A percentile compares a stretch with the other conserved stretches of the same genome.
These are phyloP conservation scores for Lordiphosa fenestrarum DNA, from an alignment of 2,888 invertebrate genomes.

Conservation along the genomic window DNA sequence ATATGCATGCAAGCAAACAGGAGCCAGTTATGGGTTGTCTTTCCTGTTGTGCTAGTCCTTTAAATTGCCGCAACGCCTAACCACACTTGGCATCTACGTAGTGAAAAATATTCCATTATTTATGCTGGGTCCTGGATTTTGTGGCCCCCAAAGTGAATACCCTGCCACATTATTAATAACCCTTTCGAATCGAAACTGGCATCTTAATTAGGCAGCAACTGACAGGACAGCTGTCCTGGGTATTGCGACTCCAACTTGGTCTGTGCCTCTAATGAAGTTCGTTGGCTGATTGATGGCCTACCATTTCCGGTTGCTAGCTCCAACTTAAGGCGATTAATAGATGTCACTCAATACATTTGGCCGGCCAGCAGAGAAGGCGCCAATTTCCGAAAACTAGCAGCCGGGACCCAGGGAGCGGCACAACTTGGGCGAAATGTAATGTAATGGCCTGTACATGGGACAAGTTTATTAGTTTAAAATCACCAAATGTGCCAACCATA, in stretches of 20 bases:
- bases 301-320: slow-evolving; percentile 48
- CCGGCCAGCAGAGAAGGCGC: slow-evolving; percentile 23
- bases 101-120: background rate
- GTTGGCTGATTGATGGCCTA: slow-evolving; percentile 58
- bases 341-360: slow-evolving; percentile 59
- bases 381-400: slow-evolving; percentile 62
- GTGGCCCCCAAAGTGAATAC: too few relatives aligned
- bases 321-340: slow-evolving; percentile 54
- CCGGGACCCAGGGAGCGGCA: slow-evolving; percentile 6
- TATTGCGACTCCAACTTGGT: slow-evolving; percentile 22
- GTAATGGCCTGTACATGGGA: slow-evolving; percentile 52
- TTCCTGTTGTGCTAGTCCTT: slow-evolving; percentile 17
- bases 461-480: slow-evolving; percentile 70
- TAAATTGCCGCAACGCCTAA: slow-evolving; percentile 53
- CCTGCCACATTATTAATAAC: slow-evolving; percentile 52
- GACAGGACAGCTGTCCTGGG: slow-evolving; percentile 46
- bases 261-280: slow-evolving; percentile 63
- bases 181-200: slow-evolving; percentile 45
- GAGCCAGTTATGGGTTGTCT: background rate
- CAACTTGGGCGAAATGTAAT: slow-evolving; percentile 40
- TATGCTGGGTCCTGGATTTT: background rate
- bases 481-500: slow-evolving; percentile 13
- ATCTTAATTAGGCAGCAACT: slow-evolving; percentile 55
- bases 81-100: slow-evolving; percentile 31
- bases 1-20: slow-evolving; percentile 45